These are phyloP conservation scores for Cyclina sinensis DNA, from an alignment of 1,140 invertebrate genomes.

Conservation along the genomic window DNA sequence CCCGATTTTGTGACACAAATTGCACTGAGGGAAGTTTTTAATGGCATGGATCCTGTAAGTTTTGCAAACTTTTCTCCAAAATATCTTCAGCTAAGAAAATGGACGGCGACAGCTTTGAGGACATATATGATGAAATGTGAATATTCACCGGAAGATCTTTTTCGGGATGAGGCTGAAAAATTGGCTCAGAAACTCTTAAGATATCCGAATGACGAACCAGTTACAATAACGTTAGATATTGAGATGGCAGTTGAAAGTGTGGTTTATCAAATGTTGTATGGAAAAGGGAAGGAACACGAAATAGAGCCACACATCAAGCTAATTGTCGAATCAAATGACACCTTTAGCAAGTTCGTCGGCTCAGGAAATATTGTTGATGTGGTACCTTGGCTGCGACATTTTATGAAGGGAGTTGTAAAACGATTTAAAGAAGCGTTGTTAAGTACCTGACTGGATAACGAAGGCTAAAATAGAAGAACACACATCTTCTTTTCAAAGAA, in stretches of 20 bases:
- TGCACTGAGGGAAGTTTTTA: neutral
- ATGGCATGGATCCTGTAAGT: neutral
- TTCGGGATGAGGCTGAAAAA: neutral
- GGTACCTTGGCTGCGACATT: neutral
- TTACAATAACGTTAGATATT: neutral
- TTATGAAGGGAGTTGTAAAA: neutral
- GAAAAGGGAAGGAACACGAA: constrained; percentile 28
- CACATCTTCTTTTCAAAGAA: neutral
- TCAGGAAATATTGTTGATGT: neutral
- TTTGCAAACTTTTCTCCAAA: neutral
- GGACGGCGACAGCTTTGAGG: neutral
- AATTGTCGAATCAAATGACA: neutral
- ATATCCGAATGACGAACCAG: neutral
- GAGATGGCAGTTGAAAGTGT: neutral
- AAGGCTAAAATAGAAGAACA: neutral
- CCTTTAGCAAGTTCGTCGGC: neutral
- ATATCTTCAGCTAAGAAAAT: neutral
- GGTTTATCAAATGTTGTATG: constrained; percentile 35
- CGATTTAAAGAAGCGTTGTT: neutral
- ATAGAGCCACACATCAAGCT: neutral
- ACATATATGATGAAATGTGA: neutral
- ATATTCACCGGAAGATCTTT: neutral
- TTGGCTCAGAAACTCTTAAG: neutral
- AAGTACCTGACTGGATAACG: neutral
- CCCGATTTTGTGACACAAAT: constrained; percentile 24